Evolutionary conservation across 2,888 invertebrate species (phyloP), one percentile per base, ranked within the genome.

Genomic region (Rhamphomyia laevipes): DNA sequence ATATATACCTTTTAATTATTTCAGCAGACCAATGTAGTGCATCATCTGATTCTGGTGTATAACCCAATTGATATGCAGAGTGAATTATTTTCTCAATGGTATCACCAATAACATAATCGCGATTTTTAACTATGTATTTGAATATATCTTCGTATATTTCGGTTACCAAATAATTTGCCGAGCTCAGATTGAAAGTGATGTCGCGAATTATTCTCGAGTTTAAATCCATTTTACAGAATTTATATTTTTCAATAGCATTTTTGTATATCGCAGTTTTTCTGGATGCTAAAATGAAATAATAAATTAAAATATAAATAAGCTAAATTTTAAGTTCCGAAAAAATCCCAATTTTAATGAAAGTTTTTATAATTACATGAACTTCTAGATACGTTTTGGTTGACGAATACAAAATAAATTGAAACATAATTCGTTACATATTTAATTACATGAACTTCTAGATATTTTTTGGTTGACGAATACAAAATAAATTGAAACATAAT

Each of bases 31-130:
- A 60, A 16, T 68, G 57, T 43, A 75, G 66, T 18, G 72, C 68
- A 33, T 65, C 59, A 2, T 66, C 60, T 10, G 70, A 64, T 43
- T 67, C 57, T 1, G 77, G 76, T 15, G 63, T 61, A 58, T 76
- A 76, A 27, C 75, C 76, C 12, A 77, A 60, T 57, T 66, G 64
- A 57, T 73, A 78, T 51, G 73, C 71, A 50, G 74, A 67, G 45
- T 63, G 70, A 13, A 77, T 57, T 4, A 76, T 58, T 56, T 73
- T 75, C 55, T 73, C 75, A 2, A 71, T 70, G 40, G 74, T 76
- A 52, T 75, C 74, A 4, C 74, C 77, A 2, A 73, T 61, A 3
- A 78, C 53, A 56, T 69, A 63, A 2, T 68, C 59, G 45, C 66
- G 63, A 53, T 74, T 64, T 12, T 67, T 56, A 2, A 70, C 56